Conservation (phyloP, 2,797 vertebrate genomes). For the Silurus lanzhouensis region DNA sequence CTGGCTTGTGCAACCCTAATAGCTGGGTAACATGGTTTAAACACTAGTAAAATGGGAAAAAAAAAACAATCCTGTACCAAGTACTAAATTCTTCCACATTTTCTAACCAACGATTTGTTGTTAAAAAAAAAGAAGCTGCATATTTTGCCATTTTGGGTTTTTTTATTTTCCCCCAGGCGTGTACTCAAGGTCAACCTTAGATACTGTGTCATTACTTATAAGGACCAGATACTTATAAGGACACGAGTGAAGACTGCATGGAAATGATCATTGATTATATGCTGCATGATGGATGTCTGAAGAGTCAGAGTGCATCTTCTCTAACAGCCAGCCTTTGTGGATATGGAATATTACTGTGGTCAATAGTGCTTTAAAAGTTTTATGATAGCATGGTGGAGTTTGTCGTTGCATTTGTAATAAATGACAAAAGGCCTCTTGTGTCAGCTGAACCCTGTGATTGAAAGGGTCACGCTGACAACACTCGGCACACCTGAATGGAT, state of each 20-base stretch:
- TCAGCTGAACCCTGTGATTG: slow-evolving; percentile 31
- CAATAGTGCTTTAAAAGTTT: slow-evolving; percentile 39
- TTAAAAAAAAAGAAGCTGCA: too few relatives aligned
- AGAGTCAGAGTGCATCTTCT: slow-evolving; percentile 30
- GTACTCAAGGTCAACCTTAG: slow-evolving; percentile 13
- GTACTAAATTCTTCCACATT: too few relatives aligned
- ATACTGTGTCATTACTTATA: slow-evolving; percentile 11
- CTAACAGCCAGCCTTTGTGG: background rate
- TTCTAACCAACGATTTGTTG: too few relatives aligned
- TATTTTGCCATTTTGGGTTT: too few relatives aligned
- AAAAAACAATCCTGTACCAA: too few relatives aligned
- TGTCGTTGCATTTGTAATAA: slow-evolving; percentile 30
- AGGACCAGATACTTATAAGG: slow-evolving; percentile 2
- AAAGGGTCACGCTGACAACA: slow-evolving; percentile 16
- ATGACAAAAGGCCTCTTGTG: slow-evolving; percentile 12
- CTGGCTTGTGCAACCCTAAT: too few relatives aligned
- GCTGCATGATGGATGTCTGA: slow-evolving; percentile 41
- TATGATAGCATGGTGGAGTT: slow-evolving; percentile 25
- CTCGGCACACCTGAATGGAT: slow-evolving; percentile 37
- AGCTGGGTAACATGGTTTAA: too few relatives aligned
- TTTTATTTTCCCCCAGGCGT: too few relatives aligned
- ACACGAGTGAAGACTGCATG: slow-evolving; percentile 39
- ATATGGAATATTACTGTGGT: slow-evolving; percentile 30
- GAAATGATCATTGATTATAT: slow-evolving; percentile 54
- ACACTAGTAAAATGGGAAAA: too few relatives aligned